Evolutionary conservation across 1,140 invertebrate genomes (phyloP).

Genomic region (Drosophila nasuta): DNA sequence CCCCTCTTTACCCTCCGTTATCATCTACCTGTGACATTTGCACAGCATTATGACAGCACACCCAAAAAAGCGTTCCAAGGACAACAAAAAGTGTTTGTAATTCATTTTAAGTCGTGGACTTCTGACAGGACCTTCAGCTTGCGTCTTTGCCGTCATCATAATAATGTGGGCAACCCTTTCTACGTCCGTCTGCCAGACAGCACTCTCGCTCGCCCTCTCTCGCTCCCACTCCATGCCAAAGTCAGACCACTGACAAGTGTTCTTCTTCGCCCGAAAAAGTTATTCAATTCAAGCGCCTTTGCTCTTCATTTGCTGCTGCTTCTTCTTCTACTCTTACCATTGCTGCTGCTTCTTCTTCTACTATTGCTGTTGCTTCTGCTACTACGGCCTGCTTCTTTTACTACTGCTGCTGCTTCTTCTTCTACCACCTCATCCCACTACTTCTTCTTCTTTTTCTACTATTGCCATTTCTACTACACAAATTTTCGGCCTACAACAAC

Average conservation of each 20-base stretch:
- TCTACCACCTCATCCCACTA: background rate
- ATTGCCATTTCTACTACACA: constrained; percentile 16
- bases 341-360: background rate
- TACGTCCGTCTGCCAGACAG: constrained; percentile 40
- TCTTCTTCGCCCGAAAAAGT: constrained; percentile 40
- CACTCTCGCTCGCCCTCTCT: constrained; percentile 14
- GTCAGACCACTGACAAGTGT: constrained; percentile 44
- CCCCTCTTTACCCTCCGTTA: background rate
- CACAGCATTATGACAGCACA: constrained; percentile 56
- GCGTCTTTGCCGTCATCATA: constrained; percentile 42
- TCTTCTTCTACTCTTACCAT: constrained; percentile 39
- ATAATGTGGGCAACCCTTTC: constrained; percentile 56
- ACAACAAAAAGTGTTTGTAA: constrained; percentile 82
- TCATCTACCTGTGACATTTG: constrained; percentile 67
- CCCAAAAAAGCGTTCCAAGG: constrained; percentile 47
- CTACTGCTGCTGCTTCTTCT: constrained; percentile 31
- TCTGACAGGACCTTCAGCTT: constrained; percentile 8
- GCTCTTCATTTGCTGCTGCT: constrained; percentile 42
- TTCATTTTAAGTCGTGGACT: constrained; percentile 75
- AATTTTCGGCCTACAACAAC: constrained; percentile 23
- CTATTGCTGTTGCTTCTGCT: too few species aligned
- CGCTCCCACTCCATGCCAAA: constrained; percentile 47
- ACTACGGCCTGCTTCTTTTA: too few species aligned
- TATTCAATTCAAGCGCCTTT: constrained; percentile 69
- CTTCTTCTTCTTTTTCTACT: constrained; percentile 46